phyloP scores from a whole-genome alignment of 2,797 vertebrate species.

The Siniperca obscura region DNA sequence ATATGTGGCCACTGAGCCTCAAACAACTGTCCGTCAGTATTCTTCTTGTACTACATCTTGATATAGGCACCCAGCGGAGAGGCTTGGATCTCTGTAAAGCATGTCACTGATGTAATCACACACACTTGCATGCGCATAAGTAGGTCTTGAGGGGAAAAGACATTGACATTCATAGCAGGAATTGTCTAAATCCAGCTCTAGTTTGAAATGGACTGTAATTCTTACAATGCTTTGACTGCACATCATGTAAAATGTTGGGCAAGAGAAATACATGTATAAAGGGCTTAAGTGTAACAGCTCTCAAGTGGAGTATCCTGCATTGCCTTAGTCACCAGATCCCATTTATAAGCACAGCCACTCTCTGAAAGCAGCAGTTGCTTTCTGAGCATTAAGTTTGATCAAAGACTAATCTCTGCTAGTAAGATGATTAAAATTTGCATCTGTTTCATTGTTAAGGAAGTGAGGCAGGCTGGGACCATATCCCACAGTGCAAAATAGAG shows the following conservation, averaged over 20 bases:
- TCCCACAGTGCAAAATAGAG: constrained; percentile 55
- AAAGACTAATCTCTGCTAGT: constrained; percentile 79
- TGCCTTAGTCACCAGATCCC: constrained; percentile 52
- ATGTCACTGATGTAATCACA: constrained; percentile 76
- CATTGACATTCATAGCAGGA: constrained; percentile 70
- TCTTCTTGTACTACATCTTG: constrained; percentile 72
- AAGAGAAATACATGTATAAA: constrained; percentile 35
- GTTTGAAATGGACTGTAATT: constrained; percentile 66
- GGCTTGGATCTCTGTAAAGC: constrained; percentile 71
- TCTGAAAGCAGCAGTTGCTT: constrained; percentile 68
- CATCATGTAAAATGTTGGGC: constrained; percentile 41
- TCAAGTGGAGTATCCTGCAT: constrained; percentile 31
- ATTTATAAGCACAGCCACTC: constrained; percentile 41
- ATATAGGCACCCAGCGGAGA: constrained; percentile 63
- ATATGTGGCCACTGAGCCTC: constrained; percentile 58
- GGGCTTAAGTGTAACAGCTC: constrained; percentile 56
- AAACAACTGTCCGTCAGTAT: constrained; percentile 59
- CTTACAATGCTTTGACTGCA: constrained; percentile 41
- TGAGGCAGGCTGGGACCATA: constrained; percentile 66
- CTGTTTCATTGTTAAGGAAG: constrained; percentile 75
- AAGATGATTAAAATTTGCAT: constrained; percentile 84
- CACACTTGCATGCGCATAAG: constrained; percentile 63
- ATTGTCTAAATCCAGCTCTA: constrained; percentile 64
- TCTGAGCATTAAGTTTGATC: constrained; percentile 78
- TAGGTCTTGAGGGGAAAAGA: constrained; percentile 23